Base-by-base conservation (phyloP, 64 coral and sea anemone genomes). In the Anthopleura sola region DNA sequence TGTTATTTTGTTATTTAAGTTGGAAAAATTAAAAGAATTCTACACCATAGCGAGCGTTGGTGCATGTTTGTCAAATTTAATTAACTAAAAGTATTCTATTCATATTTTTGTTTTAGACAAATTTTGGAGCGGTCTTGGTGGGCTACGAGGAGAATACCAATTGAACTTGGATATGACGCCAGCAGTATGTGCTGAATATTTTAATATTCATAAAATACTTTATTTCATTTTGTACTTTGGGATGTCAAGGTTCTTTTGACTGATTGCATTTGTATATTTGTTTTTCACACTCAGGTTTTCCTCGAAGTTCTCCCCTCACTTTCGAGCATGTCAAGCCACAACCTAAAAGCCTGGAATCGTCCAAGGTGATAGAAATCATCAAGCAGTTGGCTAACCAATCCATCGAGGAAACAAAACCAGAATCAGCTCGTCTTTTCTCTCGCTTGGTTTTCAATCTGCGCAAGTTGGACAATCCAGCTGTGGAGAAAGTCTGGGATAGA, bases 401-500 rank as follows among this genome's bases (percentile, higher is more conserved):
- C 20, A 68, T 37, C 8, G 77, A 92, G 9, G 82, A 78, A 47
- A 92, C 90, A 26, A 94, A 90, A 40, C 97, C 97, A 36, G 90
- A 94, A 37, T 94, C 97, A 66, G 97, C 97, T n/a, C 86, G 82
- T 62, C 60, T 92, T 31, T 99, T 99, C 87, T 82, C 93, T 47
- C 75, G 50, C 60, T 69, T 99, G 0, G 81, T 99, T 29, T 87
- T 89, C 53, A 34, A 40, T 84, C 48, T 99, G 79, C 97, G 93
- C 64, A 91, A 86, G 74, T 83, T 99, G 24, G 55, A 77, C 17
- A 56, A 33, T 0, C 79, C 16, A n/a, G 80, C 84, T 16, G 57
- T 89, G 71, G 82, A 87, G 11, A 60, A 39, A 17, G 29, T 99
- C 15, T 99, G 92, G 97, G 44, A 75, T 55, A 56, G 74, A 78